Evolutionary conservation across 2,888 invertebrate genomes (phyloP), one percentile per base, ranked within the genome.

Genomic region (Embidobia sp.): DNA sequence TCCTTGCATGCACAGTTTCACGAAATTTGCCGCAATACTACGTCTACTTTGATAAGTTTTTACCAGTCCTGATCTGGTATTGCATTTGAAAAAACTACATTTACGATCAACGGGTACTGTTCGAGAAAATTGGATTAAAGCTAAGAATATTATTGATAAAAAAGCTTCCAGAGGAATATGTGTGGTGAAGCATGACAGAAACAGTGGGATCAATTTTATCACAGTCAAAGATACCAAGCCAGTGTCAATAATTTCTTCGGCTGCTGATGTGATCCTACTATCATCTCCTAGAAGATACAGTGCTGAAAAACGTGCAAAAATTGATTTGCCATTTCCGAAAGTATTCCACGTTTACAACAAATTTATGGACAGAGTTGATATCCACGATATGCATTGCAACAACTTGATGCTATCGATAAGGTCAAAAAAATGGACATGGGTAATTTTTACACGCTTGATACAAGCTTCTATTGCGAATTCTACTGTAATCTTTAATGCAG

Each of bases 161-260:
- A 77, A 37, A 72, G 18, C 61, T 44, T 15, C 46, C 11, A 37
- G 72, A 49, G 70, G 70, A 8, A 78, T 59, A 22, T 74, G 31
- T 59, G 57, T 15, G 10, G 63, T 37, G n/a, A 75, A 78, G n/a
- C 51, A 79, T 48, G 77, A 79, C 6, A n/a, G 53, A 61, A 75
- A 64, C 18, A 76, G 79, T 74, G 74, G 78, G 5, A 76, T 79
- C 0, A 79, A 78, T 55, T 78, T 31, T 51, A 73, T 80, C 1
- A 76, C 37, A 27, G 27, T 79, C 16, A 51, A 61, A 46, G 79
- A 78, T 67, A 79, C 77, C 3, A 79, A 79, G 27, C 55, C 22
- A 37, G 78, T 79, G n/a, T 80, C 77, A 8, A 73, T 78, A 33
- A 44, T 37, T 53, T 79, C 76, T 7, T 70, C 76, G 6, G 74